Conservation (phyloP, 2,888 invertebrate genomes). For the Lasioglossum villosulum region DNA sequence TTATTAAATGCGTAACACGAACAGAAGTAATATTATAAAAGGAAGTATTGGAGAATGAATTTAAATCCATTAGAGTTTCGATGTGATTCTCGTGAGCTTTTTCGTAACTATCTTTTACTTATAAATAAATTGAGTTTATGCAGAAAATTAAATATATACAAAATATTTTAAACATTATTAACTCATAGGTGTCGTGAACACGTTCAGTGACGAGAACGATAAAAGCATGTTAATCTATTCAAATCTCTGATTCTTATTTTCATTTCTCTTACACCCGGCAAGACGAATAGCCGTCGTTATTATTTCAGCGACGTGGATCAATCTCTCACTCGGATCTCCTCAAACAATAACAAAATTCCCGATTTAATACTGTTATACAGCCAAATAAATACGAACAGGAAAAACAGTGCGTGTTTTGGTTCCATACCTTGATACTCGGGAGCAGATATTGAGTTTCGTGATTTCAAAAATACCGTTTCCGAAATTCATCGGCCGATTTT, state of each 20-base stretch:
- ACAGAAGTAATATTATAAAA: too few relatives aligned
- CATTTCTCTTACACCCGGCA: neutral
- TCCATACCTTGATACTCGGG: constrained; percentile 2
- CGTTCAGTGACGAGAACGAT: neutral
- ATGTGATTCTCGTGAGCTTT: neutral
- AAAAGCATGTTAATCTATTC: neutral
- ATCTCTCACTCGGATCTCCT: neutral
- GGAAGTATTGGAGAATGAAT: neutral
- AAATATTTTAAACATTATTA: neutral
- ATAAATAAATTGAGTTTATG: neutral
- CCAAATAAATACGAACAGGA: neutral
- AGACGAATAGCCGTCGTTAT: neutral
- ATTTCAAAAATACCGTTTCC: neutral
- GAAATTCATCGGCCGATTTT: neutral
- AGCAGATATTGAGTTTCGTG: constrained; percentile 6
- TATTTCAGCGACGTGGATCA: constrained; percentile 6
- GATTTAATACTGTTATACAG: neutral
- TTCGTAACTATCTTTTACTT: neutral
- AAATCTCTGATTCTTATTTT: neutral
- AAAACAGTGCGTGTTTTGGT: neutral
- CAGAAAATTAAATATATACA: neutral
- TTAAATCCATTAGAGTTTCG: neutral
- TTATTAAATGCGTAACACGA: neutral
- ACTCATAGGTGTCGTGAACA: too few relatives aligned
- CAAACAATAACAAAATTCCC: neutral